Conservation (phyloP, 2,797 vertebrate species). For the Parambassis ranga region DNA sequence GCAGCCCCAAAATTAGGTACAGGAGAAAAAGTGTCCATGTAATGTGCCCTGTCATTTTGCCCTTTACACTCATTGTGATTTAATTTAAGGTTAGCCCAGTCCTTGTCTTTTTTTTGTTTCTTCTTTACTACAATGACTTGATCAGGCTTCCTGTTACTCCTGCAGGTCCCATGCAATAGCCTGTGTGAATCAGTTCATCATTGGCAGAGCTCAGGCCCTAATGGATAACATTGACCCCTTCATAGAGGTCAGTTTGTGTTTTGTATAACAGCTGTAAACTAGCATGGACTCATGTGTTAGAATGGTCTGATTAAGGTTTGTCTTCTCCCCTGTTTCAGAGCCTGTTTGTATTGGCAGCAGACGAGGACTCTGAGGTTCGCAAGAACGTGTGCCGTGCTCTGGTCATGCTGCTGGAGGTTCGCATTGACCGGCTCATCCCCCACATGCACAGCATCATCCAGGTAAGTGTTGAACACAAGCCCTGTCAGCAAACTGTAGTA, state of each 20-base stretch:
- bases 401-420: slow-evolving; percentile 94
- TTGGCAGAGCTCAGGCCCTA: slow-evolving; percentile 92
- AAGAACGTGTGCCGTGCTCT: slow-evolving; percentile 94
- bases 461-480: slow-evolving; percentile 62
- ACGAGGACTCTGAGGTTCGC: slow-evolving; percentile 93
- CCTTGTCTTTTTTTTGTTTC: background rate
- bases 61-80: background rate
- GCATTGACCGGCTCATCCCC: slow-evolving; percentile 92
- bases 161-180: slow-evolving; percentile 92
- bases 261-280: no score
- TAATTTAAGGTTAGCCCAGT: background rate
- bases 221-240: slow-evolving; percentile 98
- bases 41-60: no score
- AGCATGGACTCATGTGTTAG: no score
- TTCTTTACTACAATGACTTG: background rate
- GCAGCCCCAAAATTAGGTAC: slow-evolving; percentile 94
- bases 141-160: background rate
- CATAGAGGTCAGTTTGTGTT: slow-evolving; percentile 85
- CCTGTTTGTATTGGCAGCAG: slow-evolving; percentile 91
- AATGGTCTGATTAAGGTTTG: no score
- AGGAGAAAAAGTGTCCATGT: no score
- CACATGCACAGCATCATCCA: slow-evolving; percentile 98
- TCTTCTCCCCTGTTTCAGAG: slow-evolving; percentile 78
- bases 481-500: no score
- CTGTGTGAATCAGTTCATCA: slow-evolving; percentile 97